Conservation (phyloP, 1,140 invertebrate genomes). For the Calliphora vicina region DNA sequence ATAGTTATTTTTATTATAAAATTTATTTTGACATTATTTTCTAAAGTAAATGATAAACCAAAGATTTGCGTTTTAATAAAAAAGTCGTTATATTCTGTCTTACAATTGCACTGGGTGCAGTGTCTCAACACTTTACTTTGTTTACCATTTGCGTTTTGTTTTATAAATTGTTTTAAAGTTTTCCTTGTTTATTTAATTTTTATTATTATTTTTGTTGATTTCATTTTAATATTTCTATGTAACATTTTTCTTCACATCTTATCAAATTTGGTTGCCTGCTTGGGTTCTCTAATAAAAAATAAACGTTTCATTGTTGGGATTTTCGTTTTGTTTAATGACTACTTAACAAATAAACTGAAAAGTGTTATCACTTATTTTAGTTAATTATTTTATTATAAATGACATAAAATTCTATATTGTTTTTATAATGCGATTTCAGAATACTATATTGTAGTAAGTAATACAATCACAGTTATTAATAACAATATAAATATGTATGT, state of each 20-base stretch:
- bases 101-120: too few species aligned
- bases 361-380: not conserved
- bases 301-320: not conserved
- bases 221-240: too few species aligned
- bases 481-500: not conserved
- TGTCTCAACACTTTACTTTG: not conserved
- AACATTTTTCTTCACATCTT: not conserved
- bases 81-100: too few species aligned
- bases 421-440: not conserved
- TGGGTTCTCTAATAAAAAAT: not conserved
- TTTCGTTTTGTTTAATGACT: not conserved
- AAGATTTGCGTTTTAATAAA: too few species aligned
- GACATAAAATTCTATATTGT: not conserved
- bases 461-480: not conserved
- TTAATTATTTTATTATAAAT: constrained; percentile 1
- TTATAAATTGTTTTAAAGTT: too few species aligned
- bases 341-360: not conserved
- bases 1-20: too few species aligned
- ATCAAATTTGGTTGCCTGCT: not conserved
- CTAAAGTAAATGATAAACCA: too few species aligned
- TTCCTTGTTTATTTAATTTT: too few species aligned
- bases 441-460: not conserved
- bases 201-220: too few species aligned
- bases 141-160: not conserved
- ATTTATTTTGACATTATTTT: too few species aligned